Evolutionary conservation across 2,113 vertebrate genomes (phyloP).

Genomic region (Phasianus colchicus): DNA sequence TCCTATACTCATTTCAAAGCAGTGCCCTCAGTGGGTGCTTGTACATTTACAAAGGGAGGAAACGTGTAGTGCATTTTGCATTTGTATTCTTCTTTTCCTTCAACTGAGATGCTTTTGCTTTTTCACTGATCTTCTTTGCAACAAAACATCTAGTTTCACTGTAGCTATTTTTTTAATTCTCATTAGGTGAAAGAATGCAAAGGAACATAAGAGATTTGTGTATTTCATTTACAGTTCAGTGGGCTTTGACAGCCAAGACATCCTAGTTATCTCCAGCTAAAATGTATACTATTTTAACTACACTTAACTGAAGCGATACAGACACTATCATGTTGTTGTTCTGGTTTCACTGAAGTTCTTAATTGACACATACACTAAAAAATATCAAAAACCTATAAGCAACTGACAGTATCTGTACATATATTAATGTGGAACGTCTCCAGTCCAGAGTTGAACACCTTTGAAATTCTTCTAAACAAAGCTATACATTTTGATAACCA

Average conservation of each 20-base stretch:
- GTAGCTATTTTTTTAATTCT: not conserved
- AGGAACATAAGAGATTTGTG: not conserved
- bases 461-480: not conserved
- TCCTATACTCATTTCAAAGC: not conserved
- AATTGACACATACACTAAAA: not conserved
- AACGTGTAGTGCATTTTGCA: not conserved
- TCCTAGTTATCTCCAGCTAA: not conserved
- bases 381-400: not conserved
- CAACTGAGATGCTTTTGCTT: not conserved
- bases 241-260: not conserved
- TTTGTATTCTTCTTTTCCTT: not conserved
- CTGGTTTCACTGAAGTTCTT: not conserved
- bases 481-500: accelerated
- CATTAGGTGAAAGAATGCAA: not conserved
- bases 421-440: not conserved
- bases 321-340: not conserved
- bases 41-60: not conserved
- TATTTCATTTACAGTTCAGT: not conserved
- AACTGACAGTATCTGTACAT: not conserved
- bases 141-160: not conserved
- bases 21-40: not conserved
- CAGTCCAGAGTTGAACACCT: not conserved
- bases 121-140: not conserved
- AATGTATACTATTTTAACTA: not conserved
- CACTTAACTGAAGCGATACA: not conserved